Percentiles rank a stretch among this genome's conserved stretches.
Evolutionary conservation across 2,113 vertebrate species (phyloP).

Genomic region (Indri indri): DNA sequence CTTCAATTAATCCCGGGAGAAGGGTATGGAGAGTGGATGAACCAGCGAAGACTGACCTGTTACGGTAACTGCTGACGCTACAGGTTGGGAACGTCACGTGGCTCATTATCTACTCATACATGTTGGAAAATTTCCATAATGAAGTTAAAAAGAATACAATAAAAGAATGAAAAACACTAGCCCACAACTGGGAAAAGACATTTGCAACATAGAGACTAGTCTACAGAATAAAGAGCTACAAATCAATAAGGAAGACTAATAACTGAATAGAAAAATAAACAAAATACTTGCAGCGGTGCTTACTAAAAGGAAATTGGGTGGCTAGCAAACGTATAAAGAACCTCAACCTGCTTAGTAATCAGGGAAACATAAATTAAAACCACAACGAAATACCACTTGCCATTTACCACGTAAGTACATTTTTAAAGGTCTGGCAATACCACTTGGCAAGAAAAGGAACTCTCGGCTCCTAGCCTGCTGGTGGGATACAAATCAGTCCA

Average conservation of each 20-base stretch:
- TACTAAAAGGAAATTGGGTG: background rate
- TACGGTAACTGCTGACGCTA: rapidly evolving
- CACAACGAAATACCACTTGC: rapidly evolving
- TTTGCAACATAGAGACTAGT: background rate
- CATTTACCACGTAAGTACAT: rapidly evolving
- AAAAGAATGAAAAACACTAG: background rate
- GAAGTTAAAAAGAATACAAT: background rate
- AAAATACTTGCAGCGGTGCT: rapidly evolving
- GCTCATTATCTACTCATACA: rapidly evolving
- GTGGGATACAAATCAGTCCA: rapidly evolving
- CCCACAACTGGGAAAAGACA: background rate
- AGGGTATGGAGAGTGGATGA: too few relatives aligned
- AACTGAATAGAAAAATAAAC: background rate
- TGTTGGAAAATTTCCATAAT: background rate
- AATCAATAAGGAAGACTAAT: background rate
- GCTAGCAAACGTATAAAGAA: background rate
- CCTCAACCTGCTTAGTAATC: rapidly evolving
- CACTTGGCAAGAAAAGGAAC: rapidly evolving
- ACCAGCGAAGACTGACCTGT: rapidly evolving
- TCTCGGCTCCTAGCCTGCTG: background rate
- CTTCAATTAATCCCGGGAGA: background rate
- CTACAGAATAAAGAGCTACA: background rate
- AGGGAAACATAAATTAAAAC: background rate
- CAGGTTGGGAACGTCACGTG: background rate
- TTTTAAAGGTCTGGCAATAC: background rate